Conservation (phyloP, 2,888 invertebrate species). For the Aleiodes leptofemur region DNA sequence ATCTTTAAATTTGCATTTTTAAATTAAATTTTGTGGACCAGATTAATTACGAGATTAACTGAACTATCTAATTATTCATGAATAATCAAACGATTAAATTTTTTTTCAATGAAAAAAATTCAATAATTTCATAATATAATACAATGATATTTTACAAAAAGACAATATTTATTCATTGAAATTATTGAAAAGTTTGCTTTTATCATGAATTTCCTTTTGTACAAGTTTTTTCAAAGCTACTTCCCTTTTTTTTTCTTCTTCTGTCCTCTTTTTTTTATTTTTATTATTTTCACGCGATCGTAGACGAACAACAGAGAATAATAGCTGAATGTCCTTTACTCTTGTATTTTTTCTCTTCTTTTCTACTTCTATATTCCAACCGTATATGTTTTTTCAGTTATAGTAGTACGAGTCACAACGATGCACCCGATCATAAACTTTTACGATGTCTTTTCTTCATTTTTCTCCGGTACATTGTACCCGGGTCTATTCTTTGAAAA, state of each 20-base stretch:
- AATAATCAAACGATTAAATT: too few species aligned
- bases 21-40: too few species aligned
- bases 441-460: slow-evolving; percentile 48
- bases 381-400: slow-evolving; percentile 17
- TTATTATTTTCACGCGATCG: slow-evolving; percentile 27
- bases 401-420: slow-evolving; percentile 16
- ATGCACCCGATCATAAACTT: slow-evolving; percentile 51
- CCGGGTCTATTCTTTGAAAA: slow-evolving; percentile 19
- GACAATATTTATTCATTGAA: too few species aligned
- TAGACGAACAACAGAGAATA: slow-evolving; percentile 26
- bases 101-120: too few species aligned
- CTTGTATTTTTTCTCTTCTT: slow-evolving; percentile 18
- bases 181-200: too few species aligned
- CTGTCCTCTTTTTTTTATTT: background rate
- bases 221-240: background rate
- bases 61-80: too few species aligned
- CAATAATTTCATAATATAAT: too few species aligned
- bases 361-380: slow-evolving; percentile 6
- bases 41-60: too few species aligned
- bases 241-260: background rate
- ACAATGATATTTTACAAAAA: too few species aligned
- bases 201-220: too few species aligned
- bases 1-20: too few species aligned
- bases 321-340: slow-evolving; percentile 10
- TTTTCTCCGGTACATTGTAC: slow-evolving; percentile 13